Percentiles rank a stretch among this genome's conserved stretches.
phyloP scores from a whole-genome alignment of 2,888 invertebrate species.

The Rhagophthalmus giganteus region DNA sequence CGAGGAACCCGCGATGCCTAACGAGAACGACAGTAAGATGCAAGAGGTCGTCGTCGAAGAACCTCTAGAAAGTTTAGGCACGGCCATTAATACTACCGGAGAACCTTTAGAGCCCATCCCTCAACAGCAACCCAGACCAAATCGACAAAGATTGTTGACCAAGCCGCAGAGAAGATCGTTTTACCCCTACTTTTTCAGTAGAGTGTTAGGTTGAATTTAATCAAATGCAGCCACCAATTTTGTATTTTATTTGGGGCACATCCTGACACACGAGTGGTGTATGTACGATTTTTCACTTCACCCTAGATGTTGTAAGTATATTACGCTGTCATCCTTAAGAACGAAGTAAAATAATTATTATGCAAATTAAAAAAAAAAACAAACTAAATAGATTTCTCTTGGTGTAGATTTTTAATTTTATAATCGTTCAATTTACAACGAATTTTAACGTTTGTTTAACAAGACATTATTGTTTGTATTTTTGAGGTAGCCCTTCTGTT shows the following conservation, averaged over 20 bases:
- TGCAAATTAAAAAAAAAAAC: no score
- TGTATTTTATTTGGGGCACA: conserved; percentile 25
- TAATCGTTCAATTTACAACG: conserved; percentile 8
- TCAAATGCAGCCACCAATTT: conserved; percentile 1
- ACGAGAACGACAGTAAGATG: conserved; percentile 15
- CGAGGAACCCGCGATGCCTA: conserved; percentile 19
- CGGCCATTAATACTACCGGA: conserved; percentile 31
- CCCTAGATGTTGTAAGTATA: conserved; percentile 12
- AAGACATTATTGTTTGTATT: background rate
- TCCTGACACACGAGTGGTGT: conserved; percentile 17
- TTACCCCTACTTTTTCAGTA: conserved; percentile 60
- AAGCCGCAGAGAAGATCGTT: conserved; percentile 58
- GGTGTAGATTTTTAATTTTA: no score
- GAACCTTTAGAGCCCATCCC: conserved; percentile 44
- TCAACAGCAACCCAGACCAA: conserved; percentile 51
- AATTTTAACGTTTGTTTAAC: conserved; percentile 3
- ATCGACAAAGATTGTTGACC: conserved; percentile 56
- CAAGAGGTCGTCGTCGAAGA: conserved; percentile 20
- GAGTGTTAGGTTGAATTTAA: conserved; percentile 56
- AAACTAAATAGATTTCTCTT: conserved; percentile 1
- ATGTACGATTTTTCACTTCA: conserved; percentile 9
- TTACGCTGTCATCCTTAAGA: conserved; percentile 9
- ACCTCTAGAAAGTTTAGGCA: conserved; percentile 16
- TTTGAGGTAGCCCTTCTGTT: no score
- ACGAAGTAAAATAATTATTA: conserved; percentile 1